Evolutionary conservation across 2,113 vertebrate genomes (phyloP).

Genomic region (Pterocles burchelli): DNA sequence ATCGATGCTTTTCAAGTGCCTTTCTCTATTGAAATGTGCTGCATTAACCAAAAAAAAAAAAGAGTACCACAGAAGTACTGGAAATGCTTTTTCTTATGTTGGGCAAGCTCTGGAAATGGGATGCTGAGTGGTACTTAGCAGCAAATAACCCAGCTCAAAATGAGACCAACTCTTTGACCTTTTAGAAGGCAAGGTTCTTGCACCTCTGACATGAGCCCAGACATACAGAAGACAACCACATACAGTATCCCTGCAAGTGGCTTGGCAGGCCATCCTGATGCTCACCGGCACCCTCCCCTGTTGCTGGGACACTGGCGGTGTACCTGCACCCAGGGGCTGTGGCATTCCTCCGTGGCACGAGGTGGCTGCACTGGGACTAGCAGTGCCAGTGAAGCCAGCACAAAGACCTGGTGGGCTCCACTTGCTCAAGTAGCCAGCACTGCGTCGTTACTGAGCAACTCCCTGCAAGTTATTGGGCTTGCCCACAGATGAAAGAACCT

Average conservation of each 20-base stretch:
- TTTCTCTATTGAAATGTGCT: not conserved
- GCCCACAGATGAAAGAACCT: not conserved
- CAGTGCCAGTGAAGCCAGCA: not conserved
- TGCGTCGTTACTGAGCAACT: not conserved
- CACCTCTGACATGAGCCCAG: not conserved
- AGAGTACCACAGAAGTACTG: not conserved
- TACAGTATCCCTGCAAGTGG: accelerated
- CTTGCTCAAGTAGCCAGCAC: not conserved
- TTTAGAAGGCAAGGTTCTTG: not conserved
- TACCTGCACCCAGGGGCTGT: not conserved
- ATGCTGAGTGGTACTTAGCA: not conserved
- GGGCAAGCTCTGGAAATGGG: not conserved
- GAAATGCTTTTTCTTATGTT: not conserved
- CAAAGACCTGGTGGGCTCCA: too few relatives aligned
- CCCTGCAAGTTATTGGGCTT: not conserved
- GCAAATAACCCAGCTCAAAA: not conserved
- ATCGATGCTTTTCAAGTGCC: not conserved
- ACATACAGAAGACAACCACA: not conserved
- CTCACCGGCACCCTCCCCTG: not conserved
- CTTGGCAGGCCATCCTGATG: not conserved
- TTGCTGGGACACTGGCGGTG: not conserved
- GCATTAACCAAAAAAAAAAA: not conserved
- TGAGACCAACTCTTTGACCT: not conserved
- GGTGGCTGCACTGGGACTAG: not conserved
- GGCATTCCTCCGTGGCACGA: accelerated